Percentiles rank a stretch among this genome's conserved stretches.
phyloP scores from a whole-genome alignment of 2,113 vertebrate genomes.

The Nothobranchius furzeri region DNA sequence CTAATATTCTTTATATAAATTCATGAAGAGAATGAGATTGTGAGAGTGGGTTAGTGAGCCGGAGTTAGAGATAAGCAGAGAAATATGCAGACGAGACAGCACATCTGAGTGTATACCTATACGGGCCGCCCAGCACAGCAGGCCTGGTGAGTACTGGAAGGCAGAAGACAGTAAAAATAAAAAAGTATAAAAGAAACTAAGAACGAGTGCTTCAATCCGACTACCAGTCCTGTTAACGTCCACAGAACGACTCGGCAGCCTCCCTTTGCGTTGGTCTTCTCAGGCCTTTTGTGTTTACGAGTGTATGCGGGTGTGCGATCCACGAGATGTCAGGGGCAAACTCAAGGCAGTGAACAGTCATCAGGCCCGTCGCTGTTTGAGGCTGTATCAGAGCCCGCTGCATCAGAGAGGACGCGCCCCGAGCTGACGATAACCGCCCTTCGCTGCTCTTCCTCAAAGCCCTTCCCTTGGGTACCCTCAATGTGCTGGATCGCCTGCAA shows the following conservation, averaged over 20 bases:
- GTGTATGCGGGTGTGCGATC: constrained; percentile 27
- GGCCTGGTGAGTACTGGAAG: constrained; percentile 41
- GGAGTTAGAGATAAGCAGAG: constrained; percentile 39
- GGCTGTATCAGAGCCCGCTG: constrained; percentile 87
- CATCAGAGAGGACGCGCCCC: constrained; percentile 75
- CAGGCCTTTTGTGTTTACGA: constrained; percentile 28
- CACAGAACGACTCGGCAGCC: constrained; percentile 43
- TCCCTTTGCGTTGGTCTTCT: constrained; percentile 63
- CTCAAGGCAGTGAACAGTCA: constrained; percentile 88
- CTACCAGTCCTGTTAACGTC: constrained; percentile 47
- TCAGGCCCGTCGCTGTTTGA: constrained; percentile 91
- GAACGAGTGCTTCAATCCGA: constrained; percentile 59
- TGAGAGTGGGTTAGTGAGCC: constrained; percentile 25
- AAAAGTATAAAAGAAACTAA: constrained; percentile 2
- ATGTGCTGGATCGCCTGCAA: constrained; percentile 98
- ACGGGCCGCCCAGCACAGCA: constrained; percentile 42
- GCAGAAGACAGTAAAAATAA: constrained; percentile 1
- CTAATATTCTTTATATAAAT: constrained; percentile 42
- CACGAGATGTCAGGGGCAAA: constrained; percentile 3
- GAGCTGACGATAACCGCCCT: constrained; percentile 91
- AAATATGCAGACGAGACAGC: constrained; percentile 27
- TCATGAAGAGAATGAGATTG: constrained; percentile 30
- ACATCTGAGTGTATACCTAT: constrained; percentile 59
- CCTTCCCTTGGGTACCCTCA: constrained; percentile 92
- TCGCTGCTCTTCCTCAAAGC: constrained; percentile 89